Evolutionary conservation across 2,888 invertebrate species (phyloP).

Genomic region (Ganaspis brasiliensis): DNA sequence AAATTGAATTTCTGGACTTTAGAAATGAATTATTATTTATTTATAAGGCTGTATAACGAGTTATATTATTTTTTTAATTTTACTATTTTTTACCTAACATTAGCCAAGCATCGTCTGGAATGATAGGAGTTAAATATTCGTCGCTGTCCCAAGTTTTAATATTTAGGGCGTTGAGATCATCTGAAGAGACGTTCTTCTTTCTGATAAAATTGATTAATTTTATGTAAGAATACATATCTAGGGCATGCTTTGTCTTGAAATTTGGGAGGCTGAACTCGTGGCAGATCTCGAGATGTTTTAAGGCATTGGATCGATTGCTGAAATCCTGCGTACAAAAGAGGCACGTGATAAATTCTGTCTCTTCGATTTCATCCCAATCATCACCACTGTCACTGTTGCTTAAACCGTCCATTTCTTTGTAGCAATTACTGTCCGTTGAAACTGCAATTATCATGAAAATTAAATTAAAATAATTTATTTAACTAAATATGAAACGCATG

Average conservation of each 20-base stretch:
- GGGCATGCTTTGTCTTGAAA: conserved; percentile 86
- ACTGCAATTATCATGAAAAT: not conserved
- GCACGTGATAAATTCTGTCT: conserved; percentile 82
- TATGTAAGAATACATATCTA: conserved; percentile 92
- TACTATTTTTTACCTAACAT: conserved; percentile 85
- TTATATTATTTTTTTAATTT: not conserved
- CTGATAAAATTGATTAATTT: conserved; percentile 92
- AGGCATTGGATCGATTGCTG: conserved; percentile 84
- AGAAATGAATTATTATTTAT: no score
- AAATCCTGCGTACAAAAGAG: conserved; percentile 87
- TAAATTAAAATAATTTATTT: not conserved
- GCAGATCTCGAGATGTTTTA: conserved; percentile 85
- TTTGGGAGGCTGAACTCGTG: conserved; percentile 86
- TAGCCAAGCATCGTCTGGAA: conserved; percentile 90
- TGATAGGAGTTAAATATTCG: conserved; percentile 88
- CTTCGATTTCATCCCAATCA: conserved; percentile 83
- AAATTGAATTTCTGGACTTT: no score
- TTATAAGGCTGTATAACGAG: no score
- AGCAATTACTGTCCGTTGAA: conserved; percentile 48
- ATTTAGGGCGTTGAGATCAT: conserved; percentile 82
- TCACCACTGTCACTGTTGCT: conserved; percentile 79
- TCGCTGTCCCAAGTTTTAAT: conserved; percentile 88
- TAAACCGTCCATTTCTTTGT: conserved; percentile 61
- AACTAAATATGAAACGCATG: no score
- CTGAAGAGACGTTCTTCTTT: conserved; percentile 83